Conservation (phyloP, 2,888 invertebrate genomes). For the Leptinotarsa peninsularis region DNA sequence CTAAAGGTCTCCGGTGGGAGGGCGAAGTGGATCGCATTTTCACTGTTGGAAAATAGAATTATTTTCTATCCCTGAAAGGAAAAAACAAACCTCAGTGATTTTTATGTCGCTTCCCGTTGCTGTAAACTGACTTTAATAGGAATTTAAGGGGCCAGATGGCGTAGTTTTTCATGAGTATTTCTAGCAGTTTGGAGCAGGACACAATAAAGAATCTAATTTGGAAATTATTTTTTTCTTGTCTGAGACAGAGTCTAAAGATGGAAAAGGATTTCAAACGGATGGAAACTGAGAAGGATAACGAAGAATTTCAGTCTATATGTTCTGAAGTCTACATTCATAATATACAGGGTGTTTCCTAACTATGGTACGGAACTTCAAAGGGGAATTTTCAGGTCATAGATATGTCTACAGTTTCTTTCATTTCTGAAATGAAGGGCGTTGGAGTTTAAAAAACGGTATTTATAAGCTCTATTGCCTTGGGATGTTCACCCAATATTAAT, state of each 20-base stretch:
- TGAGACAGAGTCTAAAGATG: neutral
- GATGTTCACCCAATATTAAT: no score
- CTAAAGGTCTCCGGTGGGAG: slow-evolving; percentile 14
- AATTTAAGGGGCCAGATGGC: slow-evolving; percentile 3
- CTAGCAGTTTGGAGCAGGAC: neutral
- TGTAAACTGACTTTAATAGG: slow-evolving; percentile 21
- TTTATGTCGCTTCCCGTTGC: slow-evolving; percentile 20
- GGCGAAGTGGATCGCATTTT: slow-evolving; percentile 25
- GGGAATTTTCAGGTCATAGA: no score
- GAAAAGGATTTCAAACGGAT: no score
- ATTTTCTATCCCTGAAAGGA: slow-evolving; percentile 21
- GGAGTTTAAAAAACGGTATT: no score
- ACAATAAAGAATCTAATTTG: neutral
- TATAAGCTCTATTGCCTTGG: no score
- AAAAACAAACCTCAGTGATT: slow-evolving; percentile 28
- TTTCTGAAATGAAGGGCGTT: no score
- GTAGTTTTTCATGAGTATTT: neutral
- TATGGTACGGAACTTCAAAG: no score
- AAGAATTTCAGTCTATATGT: no score
- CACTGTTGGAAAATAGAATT: slow-evolving; percentile 27
- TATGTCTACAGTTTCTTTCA: no score
- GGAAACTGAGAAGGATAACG: no score
- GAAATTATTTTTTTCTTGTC: neutral
- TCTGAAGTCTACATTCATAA: no score
- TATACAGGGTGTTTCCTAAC: no score